Evolutionary conservation across 2,113 vertebrate species (phyloP), one percentile per base, ranked within the genome.

Genomic region (Clarias batrachus): DNA sequence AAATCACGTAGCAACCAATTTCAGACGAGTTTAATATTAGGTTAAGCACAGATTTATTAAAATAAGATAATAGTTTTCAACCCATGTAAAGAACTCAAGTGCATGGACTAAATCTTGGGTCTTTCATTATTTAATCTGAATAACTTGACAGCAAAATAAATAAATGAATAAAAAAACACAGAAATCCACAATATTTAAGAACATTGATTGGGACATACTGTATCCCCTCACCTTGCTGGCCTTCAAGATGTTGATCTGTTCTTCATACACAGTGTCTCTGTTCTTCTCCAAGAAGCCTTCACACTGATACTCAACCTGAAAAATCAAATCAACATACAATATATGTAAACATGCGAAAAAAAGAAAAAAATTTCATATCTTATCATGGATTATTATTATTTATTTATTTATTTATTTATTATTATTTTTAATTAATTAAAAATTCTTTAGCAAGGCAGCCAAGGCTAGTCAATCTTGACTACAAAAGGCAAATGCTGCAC

Each of bases 241-340:
- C 90, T 97, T 98, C 89, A 98, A 93, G 89, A 98, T 97, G 93
- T 97, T 98, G 92, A 98, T 97, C 92, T 97, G 97, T 87, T 98
- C 97, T 91, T 97, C 97, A 19, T 97, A 95, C 0, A 98, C 96
- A 0, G 96, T 98, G 92, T 98, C 97, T 91, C 97, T 92, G 92
- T 98, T 98, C 92, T 98, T 98, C 91, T 97, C 97, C 90, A 98
- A 93, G 82, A 98, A 98, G 0, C 97, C 96, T 0, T 97, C 96
- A 73, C 96, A 96, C 88, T 97, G 96, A 89, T 98, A 98, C 68
- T 97, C 96, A 83, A 98, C 97, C 97, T 98, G 92, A 81, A 30
- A 63, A 3, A 62, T 5, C 12, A 83, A 56, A 83, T 19, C n/a
- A 12, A 27, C 5, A 77, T 48, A 30, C 27, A 62, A 1, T 48